Evolutionary conservation across 2,113 vertebrate species (phyloP).

Genomic region (Pipa parva): DNA sequence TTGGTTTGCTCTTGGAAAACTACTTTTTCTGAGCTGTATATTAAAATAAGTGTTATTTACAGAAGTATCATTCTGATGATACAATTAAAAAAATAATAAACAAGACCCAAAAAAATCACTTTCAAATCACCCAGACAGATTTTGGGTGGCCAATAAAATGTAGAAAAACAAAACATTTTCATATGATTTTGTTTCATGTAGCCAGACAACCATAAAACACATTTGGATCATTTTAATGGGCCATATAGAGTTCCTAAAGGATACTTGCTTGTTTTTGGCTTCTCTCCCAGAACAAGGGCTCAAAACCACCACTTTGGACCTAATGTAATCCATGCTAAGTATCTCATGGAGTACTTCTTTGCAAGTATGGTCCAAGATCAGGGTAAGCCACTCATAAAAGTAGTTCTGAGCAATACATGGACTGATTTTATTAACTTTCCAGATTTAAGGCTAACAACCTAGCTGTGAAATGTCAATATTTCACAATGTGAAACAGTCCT

Average conservation of each 20-base stretch:
- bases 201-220: conserved; percentile 26
- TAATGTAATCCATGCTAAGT: conserved; percentile 14
- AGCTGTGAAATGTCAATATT: conserved; percentile 29
- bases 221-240: conserved; percentile 10
- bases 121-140: neutral
- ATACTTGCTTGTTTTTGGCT: conserved; percentile 13
- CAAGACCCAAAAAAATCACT: neutral
- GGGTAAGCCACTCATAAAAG: conserved; percentile 10
- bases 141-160: conserved; percentile 1
- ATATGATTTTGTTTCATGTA: neutral
- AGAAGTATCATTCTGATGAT: too few species aligned
- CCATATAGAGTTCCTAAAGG: conserved; percentile 11
- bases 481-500: conserved; percentile 16
- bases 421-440: conserved; percentile 27
- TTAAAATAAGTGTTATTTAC: too few species aligned
- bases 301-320: conserved; percentile 27
- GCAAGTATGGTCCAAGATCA: conserved; percentile 10
- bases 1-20: too few species aligned
- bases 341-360: conserved; percentile 21
- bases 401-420: neutral
- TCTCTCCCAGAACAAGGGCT: conserved; percentile 9
- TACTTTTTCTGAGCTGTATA: too few species aligned
- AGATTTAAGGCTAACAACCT: conserved; percentile 18
- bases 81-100: neutral
- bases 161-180: neutral